Evolutionary conservation across 1,140 invertebrate species (phyloP).

Genomic region (Hyposmocoma kahamanoa): DNA sequence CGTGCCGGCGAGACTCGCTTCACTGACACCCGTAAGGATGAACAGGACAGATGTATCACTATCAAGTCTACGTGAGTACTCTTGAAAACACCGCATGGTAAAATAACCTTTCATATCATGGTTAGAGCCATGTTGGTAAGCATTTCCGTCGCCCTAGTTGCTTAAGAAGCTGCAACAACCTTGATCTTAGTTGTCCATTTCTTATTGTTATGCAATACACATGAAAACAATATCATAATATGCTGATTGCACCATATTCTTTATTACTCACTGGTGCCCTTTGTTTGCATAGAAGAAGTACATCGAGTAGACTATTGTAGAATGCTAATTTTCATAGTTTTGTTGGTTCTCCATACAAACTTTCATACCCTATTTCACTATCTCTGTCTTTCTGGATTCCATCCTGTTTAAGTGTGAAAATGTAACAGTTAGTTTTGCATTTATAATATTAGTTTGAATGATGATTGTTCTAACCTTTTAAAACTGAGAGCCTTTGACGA

Average conservation of each 20-base stretch:
- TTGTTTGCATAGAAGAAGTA: no score
- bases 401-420: no score
- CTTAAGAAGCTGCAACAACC: neutral
- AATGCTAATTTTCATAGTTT: no score
- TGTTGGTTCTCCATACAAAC: no score
- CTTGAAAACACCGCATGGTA: conserved; percentile 24
- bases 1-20: conserved; percentile 99
- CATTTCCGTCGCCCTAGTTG: no score
- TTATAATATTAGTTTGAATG: conserved; percentile 18
- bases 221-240: neutral
- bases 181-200: neutral
- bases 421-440: neutral
- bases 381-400: no score
- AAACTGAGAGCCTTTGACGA: conserved; percentile 58
- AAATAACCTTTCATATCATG: conserved; percentile 11
- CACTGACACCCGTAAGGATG: conserved; percentile 99
- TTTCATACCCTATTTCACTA: no score
- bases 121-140: no score
- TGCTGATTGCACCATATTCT: neutral
- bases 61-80: conserved; percentile 98
- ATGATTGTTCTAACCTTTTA: conserved; percentile 69
- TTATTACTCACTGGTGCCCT: no score
- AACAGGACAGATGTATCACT: conserved; percentile 99
- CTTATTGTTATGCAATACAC: neutral
- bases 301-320: no score